Conservation (phyloP, 2,113 vertebrate species). For the Brienomyrus longianalis region DNA sequence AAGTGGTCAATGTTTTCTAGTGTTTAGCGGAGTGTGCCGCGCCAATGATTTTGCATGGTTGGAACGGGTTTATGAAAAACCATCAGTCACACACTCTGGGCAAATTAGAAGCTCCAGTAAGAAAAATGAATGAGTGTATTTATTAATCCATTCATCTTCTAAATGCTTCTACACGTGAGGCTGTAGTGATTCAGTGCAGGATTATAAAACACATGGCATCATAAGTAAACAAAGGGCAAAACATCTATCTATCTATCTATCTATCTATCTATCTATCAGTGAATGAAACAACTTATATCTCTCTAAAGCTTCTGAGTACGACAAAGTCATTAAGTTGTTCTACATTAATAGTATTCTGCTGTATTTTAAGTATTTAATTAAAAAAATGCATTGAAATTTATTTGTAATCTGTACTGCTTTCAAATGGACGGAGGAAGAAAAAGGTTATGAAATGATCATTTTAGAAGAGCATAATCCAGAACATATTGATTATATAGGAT, state of each 20-base stretch:
- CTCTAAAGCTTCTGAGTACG: background rate
- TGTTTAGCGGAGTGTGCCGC: background rate
- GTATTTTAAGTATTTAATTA: background rate
- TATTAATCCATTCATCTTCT: background rate
- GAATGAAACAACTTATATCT: no score
- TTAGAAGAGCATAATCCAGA: background rate
- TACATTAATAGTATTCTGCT: background rate
- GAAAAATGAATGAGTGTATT: background rate
- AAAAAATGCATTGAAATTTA: background rate
- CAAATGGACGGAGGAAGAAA: background rate
- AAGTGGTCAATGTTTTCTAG: background rate
- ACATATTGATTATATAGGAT: background rate
- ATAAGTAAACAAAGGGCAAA: background rate
- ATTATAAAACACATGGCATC: background rate
- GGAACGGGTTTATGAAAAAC: background rate
- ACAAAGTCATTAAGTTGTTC: background rate
- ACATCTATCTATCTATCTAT: background rate
- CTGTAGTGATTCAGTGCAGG: background rate
- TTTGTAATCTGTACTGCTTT: background rate
- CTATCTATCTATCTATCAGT: background rate
- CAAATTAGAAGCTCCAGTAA: background rate
- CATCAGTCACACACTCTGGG: background rate
- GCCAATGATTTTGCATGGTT: background rate
- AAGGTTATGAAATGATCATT: no score
- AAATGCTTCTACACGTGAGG: background rate